A percentile compares a stretch with the other conserved stretches of the same genome.
phyloP scores from a whole-genome alignment of 2,113 vertebrate genomes.

The Grantiella picta region DNA sequence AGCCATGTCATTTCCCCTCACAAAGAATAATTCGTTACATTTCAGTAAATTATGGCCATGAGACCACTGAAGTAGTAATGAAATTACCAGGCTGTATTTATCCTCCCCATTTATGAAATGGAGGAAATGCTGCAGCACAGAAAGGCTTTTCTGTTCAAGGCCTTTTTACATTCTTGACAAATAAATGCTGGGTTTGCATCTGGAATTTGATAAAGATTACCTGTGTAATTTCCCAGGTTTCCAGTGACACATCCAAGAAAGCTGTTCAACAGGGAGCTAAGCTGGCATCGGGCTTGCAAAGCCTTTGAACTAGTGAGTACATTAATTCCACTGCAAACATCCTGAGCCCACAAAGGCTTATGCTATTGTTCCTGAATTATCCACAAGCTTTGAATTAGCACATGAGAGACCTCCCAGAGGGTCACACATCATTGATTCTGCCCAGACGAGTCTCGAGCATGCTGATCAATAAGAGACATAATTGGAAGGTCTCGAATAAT shows the following conservation, averaged over 20 bases:
- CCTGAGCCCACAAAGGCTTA: neutral
- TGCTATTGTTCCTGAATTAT: conserved; percentile 26
- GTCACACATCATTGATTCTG: neutral
- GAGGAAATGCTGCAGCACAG: neutral
- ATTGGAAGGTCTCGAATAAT: conserved; percentile 11
- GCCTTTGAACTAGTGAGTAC: neutral
- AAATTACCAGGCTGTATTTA: neutral
- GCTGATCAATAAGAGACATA: conserved; percentile 44
- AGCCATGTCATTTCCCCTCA: neutral
- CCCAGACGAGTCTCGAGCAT: neutral
- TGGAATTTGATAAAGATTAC: neutral
- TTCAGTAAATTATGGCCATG: neutral
- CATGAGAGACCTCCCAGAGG: neutral
- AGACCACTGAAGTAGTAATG: neutral
- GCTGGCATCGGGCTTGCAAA: conserved; percentile 15
- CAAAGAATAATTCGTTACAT: neutral
- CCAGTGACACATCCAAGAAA: neutral
- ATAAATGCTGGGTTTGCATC: neutral
- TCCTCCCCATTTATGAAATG: neutral
- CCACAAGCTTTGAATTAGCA: neutral
- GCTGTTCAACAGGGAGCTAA: neutral
- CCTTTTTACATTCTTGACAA: neutral
- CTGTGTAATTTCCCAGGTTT: neutral
- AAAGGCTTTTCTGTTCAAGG: neutral
- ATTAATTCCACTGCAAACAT: conserved; percentile 50